A percentile compares a stretch with the other conserved stretches of the same genome.
Evolutionary conservation across 2,888 invertebrate genomes (phyloP).

Genomic region (Bugulina stolonifera): DNA sequence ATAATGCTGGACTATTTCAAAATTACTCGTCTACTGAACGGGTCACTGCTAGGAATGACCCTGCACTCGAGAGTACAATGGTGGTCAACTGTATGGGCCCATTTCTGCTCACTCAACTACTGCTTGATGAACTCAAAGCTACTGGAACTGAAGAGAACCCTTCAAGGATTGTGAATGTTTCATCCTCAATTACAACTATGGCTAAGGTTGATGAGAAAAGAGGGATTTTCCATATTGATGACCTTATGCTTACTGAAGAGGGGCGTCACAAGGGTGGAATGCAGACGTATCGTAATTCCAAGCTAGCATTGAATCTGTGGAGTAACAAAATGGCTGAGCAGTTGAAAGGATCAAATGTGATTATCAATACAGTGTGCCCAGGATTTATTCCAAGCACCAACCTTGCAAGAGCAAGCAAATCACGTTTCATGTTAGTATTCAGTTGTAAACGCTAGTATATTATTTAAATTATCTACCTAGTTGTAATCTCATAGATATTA

Average conservation of each 20-base stretch:
- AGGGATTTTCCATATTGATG: not conserved
- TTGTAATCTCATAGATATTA: too few relatives aligned
- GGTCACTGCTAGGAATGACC: not conserved
- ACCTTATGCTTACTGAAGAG: not conserved
- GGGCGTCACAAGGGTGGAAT: not conserved
- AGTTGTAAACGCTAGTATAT: too few relatives aligned
- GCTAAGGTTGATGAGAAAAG: not conserved
- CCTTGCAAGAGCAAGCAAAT: not conserved
- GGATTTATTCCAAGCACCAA: constrained; percentile 17
- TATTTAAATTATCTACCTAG: too few relatives aligned
- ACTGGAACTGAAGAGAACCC: not conserved
- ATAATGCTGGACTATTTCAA: constrained; percentile 4
- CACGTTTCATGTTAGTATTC: not conserved
- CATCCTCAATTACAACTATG: not conserved
- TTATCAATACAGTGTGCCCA: constrained; percentile 1
- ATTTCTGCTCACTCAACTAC: constrained; percentile 23
- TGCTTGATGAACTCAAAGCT: constrained; percentile 11
- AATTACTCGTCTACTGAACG: not conserved
- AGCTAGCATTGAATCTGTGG: not conserved
- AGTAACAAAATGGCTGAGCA: not conserved
- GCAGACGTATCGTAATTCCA: constrained; percentile 14
- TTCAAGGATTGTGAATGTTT: constrained; percentile 16
- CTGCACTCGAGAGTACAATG: not conserved
- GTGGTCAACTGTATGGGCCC: constrained; percentile 19
- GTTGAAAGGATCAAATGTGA: not conserved